phyloP scores from a whole-genome alignment of 2,797 vertebrate genomes.

The Dicrostonyx torquatus region DNA sequence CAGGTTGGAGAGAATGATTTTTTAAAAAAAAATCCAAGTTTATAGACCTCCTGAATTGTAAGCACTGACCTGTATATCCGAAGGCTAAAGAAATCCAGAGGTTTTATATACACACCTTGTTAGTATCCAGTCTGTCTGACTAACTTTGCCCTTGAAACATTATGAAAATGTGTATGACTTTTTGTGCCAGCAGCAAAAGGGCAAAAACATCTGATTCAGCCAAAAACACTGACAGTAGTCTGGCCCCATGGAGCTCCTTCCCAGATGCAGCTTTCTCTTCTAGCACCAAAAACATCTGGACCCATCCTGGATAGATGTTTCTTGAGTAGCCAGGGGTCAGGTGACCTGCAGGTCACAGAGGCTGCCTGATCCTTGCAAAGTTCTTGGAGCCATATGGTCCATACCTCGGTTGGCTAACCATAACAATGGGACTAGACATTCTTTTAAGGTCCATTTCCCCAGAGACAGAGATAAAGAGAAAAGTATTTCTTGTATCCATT shows the following conservation, averaged over 20 bases:
- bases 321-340: constrained; percentile 59
- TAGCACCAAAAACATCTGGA: constrained; percentile 62
- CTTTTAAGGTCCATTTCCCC: constrained; percentile 26
- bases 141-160: constrained; percentile 66
- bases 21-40: not conserved
- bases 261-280: constrained; percentile 70
- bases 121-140: not conserved
- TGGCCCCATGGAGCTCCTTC: constrained; percentile 58
- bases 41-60: not conserved
- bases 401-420: constrained; percentile 54
- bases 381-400: constrained; percentile 43
- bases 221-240: constrained; percentile 68
- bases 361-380: constrained; percentile 64
- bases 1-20: constrained; percentile 21
- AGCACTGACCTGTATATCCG: not conserved
- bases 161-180: constrained; percentile 64
- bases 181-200: constrained; percentile 61
- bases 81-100: not conserved
- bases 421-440: constrained; percentile 48
- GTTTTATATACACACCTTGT: not conserved
- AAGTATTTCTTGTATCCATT: not conserved
- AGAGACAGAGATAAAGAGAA: constrained; percentile 6
- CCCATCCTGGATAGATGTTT: constrained; percentile 65
- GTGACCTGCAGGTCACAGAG: constrained; percentile 47
- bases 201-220: constrained; percentile 75